Base-by-base conservation (phyloP, 2,888 invertebrate species). In the Acrobasis consociella region DNA sequence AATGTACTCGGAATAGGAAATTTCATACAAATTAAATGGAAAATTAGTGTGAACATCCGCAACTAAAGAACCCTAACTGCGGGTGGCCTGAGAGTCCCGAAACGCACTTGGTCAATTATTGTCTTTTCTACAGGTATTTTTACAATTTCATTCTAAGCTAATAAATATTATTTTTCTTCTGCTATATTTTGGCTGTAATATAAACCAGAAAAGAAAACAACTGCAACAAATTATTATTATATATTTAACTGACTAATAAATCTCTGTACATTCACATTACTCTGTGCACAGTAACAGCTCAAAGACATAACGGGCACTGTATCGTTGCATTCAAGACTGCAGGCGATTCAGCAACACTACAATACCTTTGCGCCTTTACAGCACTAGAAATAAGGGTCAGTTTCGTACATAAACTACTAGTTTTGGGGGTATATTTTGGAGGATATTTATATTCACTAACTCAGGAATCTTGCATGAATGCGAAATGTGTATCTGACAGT, bases 281-380 rank as follows among this genome's bases (percentile, higher is more conserved):
- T 72, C 77, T 78, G 63, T 71, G 58, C 52, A 9, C 15, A 61
- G 37, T 67, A 74, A 74, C 74, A 71, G 70, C 70, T 70, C 68
- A 71, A 69, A 71, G 73, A 74, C 73, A 74, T 78, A 74, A 74
- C 72, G 66, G 65, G 64, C 65, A 73, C 68, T 75, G 73, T 72
- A 73, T 73, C 67, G 68, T 60, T 69, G 69, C 67, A 65, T 64
- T 15, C 46, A 46, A 60, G 51, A 53, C 62, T 55, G 61, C 31
- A 38, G 65, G 63, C 65, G 59, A 64, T 64, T 67, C 58, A 58
- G 55, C 55, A 46, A 9, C 17, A 13, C 42, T 49, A 50, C 38
- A 58, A 50, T 38, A 55, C 42, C 46, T 53, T 62, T 62, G 62
- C 49, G 55, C 16, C 55, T 37, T 58, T 55, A 60, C 42, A 17